Evolutionary conservation across 2,797 vertebrate genomes (phyloP).

Genomic region (Coreius guichenoti): DNA sequence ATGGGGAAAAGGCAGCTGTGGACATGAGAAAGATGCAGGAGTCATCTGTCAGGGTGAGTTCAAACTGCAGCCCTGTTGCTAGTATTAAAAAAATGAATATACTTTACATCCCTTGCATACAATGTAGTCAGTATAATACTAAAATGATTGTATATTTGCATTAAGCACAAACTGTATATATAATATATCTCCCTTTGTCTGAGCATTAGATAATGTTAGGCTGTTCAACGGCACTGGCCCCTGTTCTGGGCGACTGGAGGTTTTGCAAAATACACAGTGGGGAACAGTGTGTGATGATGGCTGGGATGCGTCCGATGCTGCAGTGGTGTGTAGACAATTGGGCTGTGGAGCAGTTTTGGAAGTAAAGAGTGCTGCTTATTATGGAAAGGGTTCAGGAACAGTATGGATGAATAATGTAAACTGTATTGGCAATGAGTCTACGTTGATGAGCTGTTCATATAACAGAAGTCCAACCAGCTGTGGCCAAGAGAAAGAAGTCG

Average conservation of each 20-base stretch:
- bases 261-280: background rate
- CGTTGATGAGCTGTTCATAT: background rate
- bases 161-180: background rate
- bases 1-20: background rate
- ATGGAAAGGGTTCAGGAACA: background rate
- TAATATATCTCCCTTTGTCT: slow-evolving; percentile 3
- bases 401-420: background rate
- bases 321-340: background rate
- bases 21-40: background rate
- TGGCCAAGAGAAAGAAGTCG: background rate
- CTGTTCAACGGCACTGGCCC: background rate
- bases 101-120: background rate
- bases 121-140: background rate
- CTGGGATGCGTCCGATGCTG: slow-evolving; percentile 21
- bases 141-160: background rate
- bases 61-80: background rate
- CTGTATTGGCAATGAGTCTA: slow-evolving; percentile 17
- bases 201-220: background rate
- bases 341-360: background rate
- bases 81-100: background rate
- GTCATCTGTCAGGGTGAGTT: slow-evolving; percentile 1
- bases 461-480: background rate
- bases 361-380: background rate
- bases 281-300: slow-evolving; percentile 23
- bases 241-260: slow-evolving; percentile 29